Evolutionary conservation across 2,113 vertebrate genomes (phyloP).

Genomic region (Embiotoca jacksoni): DNA sequence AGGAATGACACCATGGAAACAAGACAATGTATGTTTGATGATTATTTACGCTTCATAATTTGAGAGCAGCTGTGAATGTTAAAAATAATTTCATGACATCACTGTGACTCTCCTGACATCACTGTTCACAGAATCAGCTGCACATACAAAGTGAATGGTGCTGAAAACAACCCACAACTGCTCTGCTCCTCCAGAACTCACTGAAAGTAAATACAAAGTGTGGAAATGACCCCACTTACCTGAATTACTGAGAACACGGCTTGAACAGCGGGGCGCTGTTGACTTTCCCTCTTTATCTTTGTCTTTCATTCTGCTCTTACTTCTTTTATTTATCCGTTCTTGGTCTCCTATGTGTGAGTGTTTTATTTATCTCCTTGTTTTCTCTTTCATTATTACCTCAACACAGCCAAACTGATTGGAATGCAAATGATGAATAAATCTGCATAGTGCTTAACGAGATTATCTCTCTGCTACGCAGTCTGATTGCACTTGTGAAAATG

Average conservation of each 20-base stretch:
- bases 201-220: too few species aligned
- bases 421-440: constrained; percentile 51
- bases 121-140: too few species aligned
- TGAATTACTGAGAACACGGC: not conserved
- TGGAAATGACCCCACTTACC: constrained; percentile 26
- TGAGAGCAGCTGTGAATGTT: too few species aligned
- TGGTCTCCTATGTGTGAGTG: not conserved
- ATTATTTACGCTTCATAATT: too few species aligned
- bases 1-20: too few species aligned
- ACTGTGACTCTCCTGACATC: too few species aligned
- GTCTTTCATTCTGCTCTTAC: not conserved
- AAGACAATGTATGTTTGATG: too few species aligned
- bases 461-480: not conserved
- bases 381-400: constrained; percentile 9
- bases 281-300: not conserved
- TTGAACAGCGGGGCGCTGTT: constrained; percentile 51
- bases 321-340: constrained; percentile 8
- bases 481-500: not conserved
- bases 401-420: not conserved
- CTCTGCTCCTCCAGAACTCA: not conserved
- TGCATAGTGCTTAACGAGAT: constrained; percentile 12
- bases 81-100: too few species aligned
- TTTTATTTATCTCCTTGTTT: constrained; percentile 17
- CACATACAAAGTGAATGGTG: too few species aligned
- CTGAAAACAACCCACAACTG: too few species aligned